Percentiles rank a stretch among this genome's conserved stretches.
Conservation (phyloP, 2,888 invertebrate species). For the Drosophila rellima region DNA sequence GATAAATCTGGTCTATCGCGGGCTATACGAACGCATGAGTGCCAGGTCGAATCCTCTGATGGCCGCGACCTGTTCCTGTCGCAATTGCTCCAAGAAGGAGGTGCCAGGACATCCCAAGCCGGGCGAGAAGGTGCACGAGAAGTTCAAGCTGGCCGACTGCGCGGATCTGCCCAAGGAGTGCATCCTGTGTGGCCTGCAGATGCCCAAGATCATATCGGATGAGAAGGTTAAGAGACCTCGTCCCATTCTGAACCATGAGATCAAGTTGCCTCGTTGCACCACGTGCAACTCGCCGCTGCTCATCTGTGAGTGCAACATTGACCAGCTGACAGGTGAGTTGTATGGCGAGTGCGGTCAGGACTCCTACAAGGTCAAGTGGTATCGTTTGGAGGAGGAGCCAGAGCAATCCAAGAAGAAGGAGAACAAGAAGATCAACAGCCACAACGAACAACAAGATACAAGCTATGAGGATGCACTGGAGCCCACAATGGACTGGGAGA, state of each 20-base stretch:
- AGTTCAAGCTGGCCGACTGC: constrained; percentile 50
- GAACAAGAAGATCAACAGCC: neutral
- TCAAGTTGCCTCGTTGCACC: constrained; percentile 62
- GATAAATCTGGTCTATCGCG: constrained; percentile 68
- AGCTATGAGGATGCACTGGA: constrained; percentile 53
- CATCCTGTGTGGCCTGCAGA: constrained; percentile 68
- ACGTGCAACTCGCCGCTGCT: constrained; percentile 71
- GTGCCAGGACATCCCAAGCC: constrained; percentile 54
- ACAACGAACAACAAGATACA: neutral
- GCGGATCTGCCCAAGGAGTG: constrained; percentile 54
- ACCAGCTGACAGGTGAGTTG: constrained; percentile 67
- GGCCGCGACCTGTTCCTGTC: constrained; percentile 57
- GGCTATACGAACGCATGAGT: constrained; percentile 66
- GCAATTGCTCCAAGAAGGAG: constrained; percentile 50
- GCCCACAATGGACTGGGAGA: constrained; percentile 56
- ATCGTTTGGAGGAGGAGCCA: constrained; percentile 61
- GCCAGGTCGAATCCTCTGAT: constrained; percentile 61
- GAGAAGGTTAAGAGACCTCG: constrained; percentile 34
- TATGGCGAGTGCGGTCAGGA: constrained; percentile 81
- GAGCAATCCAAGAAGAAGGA: neutral
- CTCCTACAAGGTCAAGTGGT: constrained; percentile 80
- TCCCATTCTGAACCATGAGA: constrained; percentile 61
- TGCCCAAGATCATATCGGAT: constrained; percentile 44
- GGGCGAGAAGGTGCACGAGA: constrained; percentile 25
- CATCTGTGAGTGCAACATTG: constrained; percentile 80